Percentiles rank a stretch among this genome's conserved stretches.
These are phyloP conservation scores for Microtus oregoni DNA, from an alignment of 2,113 vertebrate genomes.

Conservation along the genomic window DNA sequence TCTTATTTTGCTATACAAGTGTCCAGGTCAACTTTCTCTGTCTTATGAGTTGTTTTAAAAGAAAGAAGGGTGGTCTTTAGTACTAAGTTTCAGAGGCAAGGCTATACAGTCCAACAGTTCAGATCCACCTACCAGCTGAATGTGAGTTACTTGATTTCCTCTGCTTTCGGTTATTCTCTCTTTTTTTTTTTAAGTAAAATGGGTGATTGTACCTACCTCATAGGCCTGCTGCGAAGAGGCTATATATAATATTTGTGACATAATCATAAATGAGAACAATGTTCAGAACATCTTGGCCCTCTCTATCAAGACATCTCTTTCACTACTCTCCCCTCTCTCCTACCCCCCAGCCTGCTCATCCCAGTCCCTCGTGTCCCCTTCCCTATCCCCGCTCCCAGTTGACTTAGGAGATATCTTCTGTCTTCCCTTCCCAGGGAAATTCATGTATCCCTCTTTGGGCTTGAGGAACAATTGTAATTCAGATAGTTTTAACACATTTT, in stretches of 20 bases:
- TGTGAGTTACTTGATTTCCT: neutral
- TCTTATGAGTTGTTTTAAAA: neutral
- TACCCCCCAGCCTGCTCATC: neutral
- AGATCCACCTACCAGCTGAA: neutral
- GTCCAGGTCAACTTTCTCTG: neutral
- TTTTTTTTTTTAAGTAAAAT: constrained; percentile 20
- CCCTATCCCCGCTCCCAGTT: no score
- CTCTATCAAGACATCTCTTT: neutral
- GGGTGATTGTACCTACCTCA: neutral
- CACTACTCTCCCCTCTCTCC: neutral
- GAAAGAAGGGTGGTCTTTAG: neutral
- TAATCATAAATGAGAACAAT: neutral
- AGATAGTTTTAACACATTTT: neutral
- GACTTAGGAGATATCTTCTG: neutral
- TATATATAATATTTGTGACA: neutral
- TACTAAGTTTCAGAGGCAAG: neutral
- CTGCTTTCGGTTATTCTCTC: neutral
- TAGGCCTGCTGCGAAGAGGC: neutral
- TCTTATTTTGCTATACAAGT: neutral
- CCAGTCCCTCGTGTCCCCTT: neutral
- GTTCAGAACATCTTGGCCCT: neutral
- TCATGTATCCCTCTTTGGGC: neutral
- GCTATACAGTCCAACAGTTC: neutral
- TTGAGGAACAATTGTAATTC: neutral
- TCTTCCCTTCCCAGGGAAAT: neutral